A percentile compares a stretch with the other conserved stretches of the same genome.
These are phyloP conservation scores for Podocnemis expansa DNA, from an alignment of 2,113 vertebrate species.

Conservation along the genomic window DNA sequence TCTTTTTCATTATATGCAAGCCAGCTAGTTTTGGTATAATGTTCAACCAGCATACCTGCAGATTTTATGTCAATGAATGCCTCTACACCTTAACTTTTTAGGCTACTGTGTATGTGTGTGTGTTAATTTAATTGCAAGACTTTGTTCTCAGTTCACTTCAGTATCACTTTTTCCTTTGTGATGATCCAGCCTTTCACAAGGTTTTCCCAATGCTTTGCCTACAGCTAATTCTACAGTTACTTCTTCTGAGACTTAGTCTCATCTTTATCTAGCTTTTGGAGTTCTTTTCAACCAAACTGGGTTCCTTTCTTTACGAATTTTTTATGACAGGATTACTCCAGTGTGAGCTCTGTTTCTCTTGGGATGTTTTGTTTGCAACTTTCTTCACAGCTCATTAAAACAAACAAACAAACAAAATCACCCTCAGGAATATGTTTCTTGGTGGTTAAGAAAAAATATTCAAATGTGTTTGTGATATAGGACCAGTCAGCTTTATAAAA, in stretches of 20 bases:
- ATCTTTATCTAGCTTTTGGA: background rate
- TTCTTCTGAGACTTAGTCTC: background rate
- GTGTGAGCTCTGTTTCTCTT: background rate
- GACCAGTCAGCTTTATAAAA: background rate
- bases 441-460: background rate
- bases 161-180: background rate
- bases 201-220: background rate
- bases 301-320: background rate
- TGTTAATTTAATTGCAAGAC: background rate
- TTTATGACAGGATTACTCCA: background rate
- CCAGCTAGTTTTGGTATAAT: background rate
- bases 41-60: too few relatives aligned
- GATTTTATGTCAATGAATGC: background rate
- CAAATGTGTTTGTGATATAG: background rate
- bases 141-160: background rate
- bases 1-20: background rate
- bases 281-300: background rate
- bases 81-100: background rate
- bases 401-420: background rate
- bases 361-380: background rate
- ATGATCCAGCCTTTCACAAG: background rate
- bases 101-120: background rate
- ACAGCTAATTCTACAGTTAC: background rate
- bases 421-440: background rate
- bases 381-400: background rate